Evolutionary conservation across 2,888 invertebrate genomes (phyloP).

Genomic region (Heliconius ismenius): DNA sequence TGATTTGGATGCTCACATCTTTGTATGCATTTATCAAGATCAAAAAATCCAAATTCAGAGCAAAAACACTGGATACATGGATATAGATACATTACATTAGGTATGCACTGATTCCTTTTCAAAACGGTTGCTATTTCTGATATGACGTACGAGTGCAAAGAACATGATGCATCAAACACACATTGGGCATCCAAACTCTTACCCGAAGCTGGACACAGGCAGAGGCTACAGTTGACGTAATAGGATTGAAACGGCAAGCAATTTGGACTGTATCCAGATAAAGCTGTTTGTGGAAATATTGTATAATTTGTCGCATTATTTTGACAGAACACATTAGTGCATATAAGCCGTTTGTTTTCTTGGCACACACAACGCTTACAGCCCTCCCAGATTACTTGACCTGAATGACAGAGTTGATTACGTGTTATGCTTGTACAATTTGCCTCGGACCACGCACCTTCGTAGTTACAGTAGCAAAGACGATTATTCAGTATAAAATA

Average conservation of each 20-base stretch:
- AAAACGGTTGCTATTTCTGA: slow-evolving; percentile 40
- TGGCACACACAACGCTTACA: slow-evolving; percentile 70
- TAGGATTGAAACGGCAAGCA: slow-evolving; percentile 69
- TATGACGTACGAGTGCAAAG: slow-evolving; percentile 45
- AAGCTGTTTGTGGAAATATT: slow-evolving; percentile 17
- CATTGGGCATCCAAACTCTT: slow-evolving; percentile 65
- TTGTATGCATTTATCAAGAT: slow-evolving; percentile 61
- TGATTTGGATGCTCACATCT: slow-evolving; percentile 53
- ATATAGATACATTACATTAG: slow-evolving; percentile 71
- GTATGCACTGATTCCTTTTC: slow-evolving; percentile 62
- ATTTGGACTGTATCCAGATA: slow-evolving; percentile 47
- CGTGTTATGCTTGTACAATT: slow-evolving; percentile 56
- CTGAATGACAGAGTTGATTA: slow-evolving; percentile 59
- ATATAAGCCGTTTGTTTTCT: slow-evolving; percentile 59
- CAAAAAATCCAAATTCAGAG: slow-evolving; percentile 63
- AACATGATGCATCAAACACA: slow-evolving; percentile 62
- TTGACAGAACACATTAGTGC: slow-evolving; percentile 57
- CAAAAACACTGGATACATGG: slow-evolving; percentile 69
- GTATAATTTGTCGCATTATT: slow-evolving; percentile 44
- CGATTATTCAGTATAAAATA: slow-evolving; percentile 61
- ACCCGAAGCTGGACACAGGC: slow-evolving; percentile 69
- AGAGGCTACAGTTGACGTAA: slow-evolving; percentile 68
- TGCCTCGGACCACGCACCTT: slow-evolving; percentile 60
- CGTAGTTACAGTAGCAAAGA: slow-evolving; percentile 61
- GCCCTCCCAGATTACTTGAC: slow-evolving; percentile 64